These are phyloP conservation scores for Epirrhoe alternata DNA, from an alignment of 2,888 invertebrate species.

Conservation along the genomic window DNA sequence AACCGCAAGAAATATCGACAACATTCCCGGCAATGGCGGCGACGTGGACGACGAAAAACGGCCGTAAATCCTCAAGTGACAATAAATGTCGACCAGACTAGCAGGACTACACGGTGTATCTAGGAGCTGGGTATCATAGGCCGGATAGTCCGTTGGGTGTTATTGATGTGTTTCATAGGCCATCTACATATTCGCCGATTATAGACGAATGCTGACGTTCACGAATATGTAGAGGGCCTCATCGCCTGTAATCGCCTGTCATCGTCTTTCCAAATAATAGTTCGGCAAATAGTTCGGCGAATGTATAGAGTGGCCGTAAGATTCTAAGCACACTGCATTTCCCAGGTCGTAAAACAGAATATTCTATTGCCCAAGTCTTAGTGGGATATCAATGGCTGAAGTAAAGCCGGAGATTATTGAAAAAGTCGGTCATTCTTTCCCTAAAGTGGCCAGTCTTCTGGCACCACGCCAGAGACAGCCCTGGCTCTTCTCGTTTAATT, in stretches of 20 bases:
- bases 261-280: too few species aligned
- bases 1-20: conserved; percentile 11
- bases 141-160: neutral
- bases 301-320: too few species aligned
- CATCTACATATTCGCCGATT: too few species aligned
- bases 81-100: conserved; percentile 21
- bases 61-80: conserved; percentile 29
- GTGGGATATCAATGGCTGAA: neutral
- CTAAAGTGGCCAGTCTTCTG: conserved; percentile 24
- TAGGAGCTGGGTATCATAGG: neutral
- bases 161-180: too few species aligned
- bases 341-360: neutral
- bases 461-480: conserved; percentile 38
- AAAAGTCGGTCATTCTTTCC: conserved; percentile 3
- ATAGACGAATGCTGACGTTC: too few species aligned
- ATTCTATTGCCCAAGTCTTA: neutral
- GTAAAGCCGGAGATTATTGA: conserved; percentile 5
- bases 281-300: too few species aligned
- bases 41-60: conserved; percentile 21
- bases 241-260: too few species aligned
- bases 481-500: conserved; percentile 42
- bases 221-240: too few species aligned
- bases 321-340: too few species aligned
- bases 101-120: neutral
- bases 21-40: conserved; percentile 8